Conservation (phyloP, 1,140 invertebrate species). For the Papilio xuthus region DNA sequence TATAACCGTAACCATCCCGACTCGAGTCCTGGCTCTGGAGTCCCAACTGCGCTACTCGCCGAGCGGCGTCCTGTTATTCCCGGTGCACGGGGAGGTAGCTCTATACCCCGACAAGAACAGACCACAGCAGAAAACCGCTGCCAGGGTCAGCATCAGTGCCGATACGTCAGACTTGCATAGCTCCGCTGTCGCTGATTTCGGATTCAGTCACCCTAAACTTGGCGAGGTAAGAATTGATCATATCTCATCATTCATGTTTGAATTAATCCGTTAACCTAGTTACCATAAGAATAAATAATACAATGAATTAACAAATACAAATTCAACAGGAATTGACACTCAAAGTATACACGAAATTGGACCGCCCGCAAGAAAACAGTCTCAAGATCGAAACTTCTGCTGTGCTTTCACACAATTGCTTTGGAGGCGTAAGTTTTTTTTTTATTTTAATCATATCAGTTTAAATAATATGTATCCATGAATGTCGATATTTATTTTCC, state of each 20-base stretch:
- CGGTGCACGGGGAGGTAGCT: conserved; percentile 73
- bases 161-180: conserved; percentile 74
- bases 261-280: too few relatives aligned
- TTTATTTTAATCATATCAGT: not conserved
- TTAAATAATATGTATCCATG: not conserved
- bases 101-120: conserved; percentile 88
- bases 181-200: conserved; percentile 81
- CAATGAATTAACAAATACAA: conserved; percentile 24
- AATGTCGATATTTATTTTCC: conserved; percentile 35
- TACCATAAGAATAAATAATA: not conserved
- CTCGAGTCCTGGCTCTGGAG: conserved; percentile 84
- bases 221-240: conserved; percentile 78
- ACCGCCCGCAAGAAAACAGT: conserved; percentile 52
- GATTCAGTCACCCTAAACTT: conserved; percentile 85
- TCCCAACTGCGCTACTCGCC: conserved; percentile 71
- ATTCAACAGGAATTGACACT: conserved; percentile 61
- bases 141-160: conserved; percentile 78
- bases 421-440: conserved; percentile 64
- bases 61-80: conserved; percentile 62
- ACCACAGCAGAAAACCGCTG: conserved; percentile 84
- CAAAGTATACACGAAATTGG: conserved; percentile 54
- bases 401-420: conserved; percentile 58
- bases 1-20: conserved; percentile 84
- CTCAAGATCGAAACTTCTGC: conserved; percentile 61
- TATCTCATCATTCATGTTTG: too few relatives aligned